These are phyloP conservation scores for Dolichopus griseipennis DNA, from an alignment of 2,888 invertebrate species.

Conservation along the genomic window DNA sequence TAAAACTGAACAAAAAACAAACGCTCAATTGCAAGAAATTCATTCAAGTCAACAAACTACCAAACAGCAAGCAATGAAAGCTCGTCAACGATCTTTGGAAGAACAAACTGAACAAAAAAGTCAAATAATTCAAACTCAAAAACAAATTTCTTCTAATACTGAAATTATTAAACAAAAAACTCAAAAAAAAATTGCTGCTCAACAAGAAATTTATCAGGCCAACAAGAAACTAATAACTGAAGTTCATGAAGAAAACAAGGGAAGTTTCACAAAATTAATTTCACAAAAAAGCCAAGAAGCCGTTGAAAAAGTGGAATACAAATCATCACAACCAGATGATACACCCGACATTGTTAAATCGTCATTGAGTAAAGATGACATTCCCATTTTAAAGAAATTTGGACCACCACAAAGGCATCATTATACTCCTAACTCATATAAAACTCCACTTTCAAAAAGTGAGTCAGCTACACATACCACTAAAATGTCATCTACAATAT, in stretches of 20 bases:
- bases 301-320: conserved; percentile 25
- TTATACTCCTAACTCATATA: conserved; percentile 40
- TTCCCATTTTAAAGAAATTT: conserved; percentile 39
- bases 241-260: conserved; percentile 13
- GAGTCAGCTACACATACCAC: conserved; percentile 9
- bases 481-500: background rate
- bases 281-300: conserved; percentile 19
- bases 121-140: background rate
- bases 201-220: background rate
- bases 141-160: background rate
- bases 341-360: conserved; percentile 41
- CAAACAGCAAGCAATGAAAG: background rate
- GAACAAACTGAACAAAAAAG: background rate
- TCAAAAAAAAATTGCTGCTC: background rate
- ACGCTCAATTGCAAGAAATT: background rate
- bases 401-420: conserved; percentile 40
- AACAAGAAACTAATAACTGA: conserved; percentile 18
- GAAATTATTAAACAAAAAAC: background rate
- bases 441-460: conserved; percentile 30
- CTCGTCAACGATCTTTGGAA: background rate
- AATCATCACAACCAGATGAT: conserved; percentile 38
- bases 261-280: conserved; percentile 2
- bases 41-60: background rate
- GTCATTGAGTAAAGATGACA: conserved; percentile 38
- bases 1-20: background rate